Evolutionary conservation across 2,797 vertebrate genomes (phyloP), one percentile per base, ranked within the genome.

Genomic region (Hoplostethus atlanticus): DNA sequence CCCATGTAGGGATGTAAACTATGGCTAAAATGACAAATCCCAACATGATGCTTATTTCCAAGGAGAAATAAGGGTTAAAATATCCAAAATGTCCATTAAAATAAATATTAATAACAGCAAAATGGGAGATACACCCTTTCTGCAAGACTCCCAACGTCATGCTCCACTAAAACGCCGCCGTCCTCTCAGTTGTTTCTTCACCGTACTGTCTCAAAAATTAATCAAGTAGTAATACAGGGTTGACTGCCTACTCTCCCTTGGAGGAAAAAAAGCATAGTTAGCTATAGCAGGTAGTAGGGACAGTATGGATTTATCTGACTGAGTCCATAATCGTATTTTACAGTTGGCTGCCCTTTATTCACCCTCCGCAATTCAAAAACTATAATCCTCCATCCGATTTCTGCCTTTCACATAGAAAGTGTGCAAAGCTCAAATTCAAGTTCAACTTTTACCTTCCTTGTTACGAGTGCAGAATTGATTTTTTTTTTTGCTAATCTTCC

Each of bases 371-470:
- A 38, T 62, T 77, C 52, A 73, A 21, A 62, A 42, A 46, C 40
- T 76, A 48, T 66, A 69, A 64, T 73, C 63, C 21, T 34, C 62
- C 42, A 76, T 71, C 55, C 34, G 52, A 52, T 65, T 64, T 74
- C 65, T 56, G 5, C 56, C 15, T 73, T 47, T 60, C 47, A 48
- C 13, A 73, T n/a, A 71, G 16, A 46, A 53, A 38, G 64, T 44
- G 46, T 2, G 6, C 25, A 9, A 44, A 72, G 71, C 77, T 84
- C 65, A 82, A 67, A 68, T 63, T 55, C 48, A 80, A 15, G 28
- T 62, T 71, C 13, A 68, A 58, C 60, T 73, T 67, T 71, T 60
- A 78, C 62, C 9, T 71, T 65, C 34, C 17, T 15, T 64, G 57
- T 56, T 47, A 81, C 17, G 71, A 62, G 58, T 2, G 17, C 55